Percentiles rank a stretch among this genome's conserved stretches.
Conservation (phyloP, 2,113 vertebrate species). For the Chloropsis cyanopogon region DNA sequence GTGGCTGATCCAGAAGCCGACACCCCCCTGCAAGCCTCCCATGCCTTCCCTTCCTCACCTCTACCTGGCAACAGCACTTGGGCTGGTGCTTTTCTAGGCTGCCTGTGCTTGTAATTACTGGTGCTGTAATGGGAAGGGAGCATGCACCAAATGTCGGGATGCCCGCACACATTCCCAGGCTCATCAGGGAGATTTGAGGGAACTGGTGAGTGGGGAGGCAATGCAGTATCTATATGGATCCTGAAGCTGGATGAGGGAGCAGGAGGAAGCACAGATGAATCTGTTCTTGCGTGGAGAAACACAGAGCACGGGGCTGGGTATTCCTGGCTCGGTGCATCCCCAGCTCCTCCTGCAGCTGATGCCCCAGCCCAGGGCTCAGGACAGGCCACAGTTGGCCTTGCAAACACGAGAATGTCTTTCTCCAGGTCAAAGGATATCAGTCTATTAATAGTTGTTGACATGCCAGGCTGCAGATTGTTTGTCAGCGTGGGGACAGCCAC, state of each 20-base stretch:
- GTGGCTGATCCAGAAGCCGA: not conserved
- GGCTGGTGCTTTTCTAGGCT: not conserved
- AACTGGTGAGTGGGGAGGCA: not conserved
- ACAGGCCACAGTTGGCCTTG: not conserved
- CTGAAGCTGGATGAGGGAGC: not conserved
- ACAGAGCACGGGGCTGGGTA: accelerated
- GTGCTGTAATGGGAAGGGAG: not conserved
- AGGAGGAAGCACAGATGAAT: not conserved
- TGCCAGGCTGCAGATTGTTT: not conserved
- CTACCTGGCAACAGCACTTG: not conserved
- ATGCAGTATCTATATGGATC: accelerated
- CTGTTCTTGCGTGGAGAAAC: not conserved
- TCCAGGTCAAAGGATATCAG: not conserved
- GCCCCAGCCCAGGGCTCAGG: not conserved
- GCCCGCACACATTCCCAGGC: not conserved
- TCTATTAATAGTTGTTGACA: not conserved
- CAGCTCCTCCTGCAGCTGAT: not conserved
- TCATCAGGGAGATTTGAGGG: not conserved
- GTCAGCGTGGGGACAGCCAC: not conserved
- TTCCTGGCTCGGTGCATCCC: accelerated
- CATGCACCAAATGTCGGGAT: accelerated
- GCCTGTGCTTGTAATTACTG: not conserved
- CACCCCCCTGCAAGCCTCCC: not conserved
- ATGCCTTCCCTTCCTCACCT: not conserved
- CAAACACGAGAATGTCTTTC: not conserved